These are phyloP conservation scores for Hylaeus anthracinus DNA, from an alignment of 1,140 invertebrate genomes.

Conservation along the genomic window DNA sequence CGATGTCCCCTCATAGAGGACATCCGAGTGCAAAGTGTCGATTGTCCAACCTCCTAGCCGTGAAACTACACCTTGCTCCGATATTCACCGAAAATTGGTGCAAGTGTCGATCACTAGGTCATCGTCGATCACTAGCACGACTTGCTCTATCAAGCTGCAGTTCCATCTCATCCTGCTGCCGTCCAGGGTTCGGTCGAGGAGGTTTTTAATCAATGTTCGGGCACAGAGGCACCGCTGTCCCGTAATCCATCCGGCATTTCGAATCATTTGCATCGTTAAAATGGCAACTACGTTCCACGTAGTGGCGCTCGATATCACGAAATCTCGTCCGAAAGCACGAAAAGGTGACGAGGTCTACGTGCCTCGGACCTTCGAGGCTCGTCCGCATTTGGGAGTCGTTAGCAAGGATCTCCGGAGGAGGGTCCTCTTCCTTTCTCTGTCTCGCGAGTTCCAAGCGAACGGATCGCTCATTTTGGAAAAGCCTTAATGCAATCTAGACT, in stretches of 20 bases:
- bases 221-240: neutral
- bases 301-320: conserved; percentile 35
- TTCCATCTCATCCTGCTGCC: no score
- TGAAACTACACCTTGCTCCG: no score
- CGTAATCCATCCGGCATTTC: conserved; percentile 19
- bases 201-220: neutral
- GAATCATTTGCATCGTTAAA: conserved; percentile 48
- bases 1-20: no score
- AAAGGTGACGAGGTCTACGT: conserved; percentile 52
- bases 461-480: conserved; percentile 69
- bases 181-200: no score
- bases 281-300: conserved; percentile 31
- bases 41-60: no score
- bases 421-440: conserved; percentile 11
- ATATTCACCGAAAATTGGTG: no score
- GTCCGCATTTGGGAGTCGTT: conserved; percentile 62
- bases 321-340: conserved; percentile 44
- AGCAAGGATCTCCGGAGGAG: conserved; percentile 39
- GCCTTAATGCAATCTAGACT: conserved; percentile 69
- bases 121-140: no score
- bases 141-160: no score
- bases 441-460: conserved; percentile 5
- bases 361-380: conserved; percentile 29
- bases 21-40: no score
- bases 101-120: no score